Evolutionary conservation across 2,113 vertebrate species (phyloP), one percentile per base, ranked within the genome.

Genomic region (Daboia siamensis): DNA sequence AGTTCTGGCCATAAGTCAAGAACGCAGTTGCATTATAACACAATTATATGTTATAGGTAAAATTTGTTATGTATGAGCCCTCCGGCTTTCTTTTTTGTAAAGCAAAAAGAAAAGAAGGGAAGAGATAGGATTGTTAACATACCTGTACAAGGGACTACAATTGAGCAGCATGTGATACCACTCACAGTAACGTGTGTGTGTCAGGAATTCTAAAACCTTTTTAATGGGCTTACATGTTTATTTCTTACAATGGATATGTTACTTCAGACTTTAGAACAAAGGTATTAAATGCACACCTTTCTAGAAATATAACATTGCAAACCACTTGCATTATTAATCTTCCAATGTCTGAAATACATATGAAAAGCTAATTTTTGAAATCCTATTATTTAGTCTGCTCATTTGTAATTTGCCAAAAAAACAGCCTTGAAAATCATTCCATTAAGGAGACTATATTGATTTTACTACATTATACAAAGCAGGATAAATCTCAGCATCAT

Each of bases 161-260:
- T 33, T 91, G 86, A 95, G 84, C 86, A 94, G 84, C 94, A 92
- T 93, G 55, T 94, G 94, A 94, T 0, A 93, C 87, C 0, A 0
- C 26, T 0, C 93, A 91, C 93, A 29, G 56, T 69, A 96, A 96
- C 90, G 87, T 89, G 48, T 13, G 91, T 13, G 91, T 95, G 94
- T 96, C 95, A 95, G 90, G 95, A 90, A 95, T 92, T 96, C 69
- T 94, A 94, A 97, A 94, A 93, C 74, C 87, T 95, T 95, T 95
- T 95, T 94, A 93, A 90, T 94, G 94, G 94, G 94, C 94, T 95
- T 96, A 96, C 96, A 94, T 93, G 93, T 96, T 74, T 93, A 94
- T 88, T 94, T 51, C 92, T 97, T 95, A 94, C 96, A 96, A 93
- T 10, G 0, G 26, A 55, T 92, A 91, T 69, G 57, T 52, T 94